phyloP scores from a whole-genome alignment of 2,888 invertebrate species.

The Heliconius ismenius region DNA sequence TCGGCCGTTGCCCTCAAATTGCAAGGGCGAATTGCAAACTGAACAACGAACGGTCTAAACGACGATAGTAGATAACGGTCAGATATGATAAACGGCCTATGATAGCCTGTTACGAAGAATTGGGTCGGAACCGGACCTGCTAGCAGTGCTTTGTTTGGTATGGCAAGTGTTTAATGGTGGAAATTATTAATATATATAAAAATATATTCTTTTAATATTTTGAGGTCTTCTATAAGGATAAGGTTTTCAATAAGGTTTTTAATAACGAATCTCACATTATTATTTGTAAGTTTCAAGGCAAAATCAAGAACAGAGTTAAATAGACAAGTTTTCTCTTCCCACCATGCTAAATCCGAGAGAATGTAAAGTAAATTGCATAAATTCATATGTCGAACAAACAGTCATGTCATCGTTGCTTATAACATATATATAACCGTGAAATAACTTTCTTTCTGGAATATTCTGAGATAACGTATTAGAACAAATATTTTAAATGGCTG shows the following conservation, averaged over 20 bases:
- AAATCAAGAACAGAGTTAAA: background rate
- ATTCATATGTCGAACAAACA: background rate
- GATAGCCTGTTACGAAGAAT: conserved; percentile 50
- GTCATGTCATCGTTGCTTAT: conserved; percentile 7
- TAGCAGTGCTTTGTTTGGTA: conserved; percentile 42
- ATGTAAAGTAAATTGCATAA: background rate
- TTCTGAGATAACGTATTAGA: background rate
- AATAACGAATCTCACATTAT: too few relatives aligned
- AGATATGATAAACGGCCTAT: conserved; percentile 61
- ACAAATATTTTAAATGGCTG: conserved; percentile 9
- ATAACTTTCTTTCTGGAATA: conserved; percentile 1
- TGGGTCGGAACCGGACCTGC: conserved; percentile 60
- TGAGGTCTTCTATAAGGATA: too few relatives aligned
- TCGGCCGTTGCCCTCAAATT: conserved; percentile 33
- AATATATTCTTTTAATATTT: background rate
- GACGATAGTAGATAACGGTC: conserved; percentile 63
- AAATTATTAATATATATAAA: background rate
- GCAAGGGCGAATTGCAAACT: conserved; percentile 58
- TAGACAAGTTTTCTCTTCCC: background rate
- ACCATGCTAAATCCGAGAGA: background rate
- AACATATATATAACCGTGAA: conserved; percentile 8
- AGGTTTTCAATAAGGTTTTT: too few relatives aligned
- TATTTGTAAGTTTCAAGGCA: background rate
- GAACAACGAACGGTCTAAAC: conserved; percentile 53
- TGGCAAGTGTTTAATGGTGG: conserved; percentile 13